These are phyloP conservation scores for Patella caerulea DNA, from an alignment of 2,888 invertebrate species.

Conservation along the genomic window DNA sequence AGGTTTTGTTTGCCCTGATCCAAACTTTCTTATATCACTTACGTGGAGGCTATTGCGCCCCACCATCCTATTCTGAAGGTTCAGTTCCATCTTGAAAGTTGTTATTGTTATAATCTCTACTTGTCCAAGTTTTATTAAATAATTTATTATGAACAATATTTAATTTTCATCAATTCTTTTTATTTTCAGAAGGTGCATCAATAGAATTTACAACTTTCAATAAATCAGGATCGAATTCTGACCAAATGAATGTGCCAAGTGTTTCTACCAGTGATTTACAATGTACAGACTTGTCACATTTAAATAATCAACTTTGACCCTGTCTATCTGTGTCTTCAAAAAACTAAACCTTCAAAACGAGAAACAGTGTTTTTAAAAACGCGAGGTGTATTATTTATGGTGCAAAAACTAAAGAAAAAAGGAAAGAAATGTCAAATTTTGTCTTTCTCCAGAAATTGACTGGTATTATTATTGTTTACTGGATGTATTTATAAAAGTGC, in stretches of 20 bases:
- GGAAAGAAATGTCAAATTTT: not conserved
- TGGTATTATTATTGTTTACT: not conserved
- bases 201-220: slow-evolving; percentile 55
- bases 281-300: slow-evolving; percentile 20
- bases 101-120: no score
- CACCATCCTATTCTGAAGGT: no score
- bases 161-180: not conserved
- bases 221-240: slow-evolving; percentile 44
- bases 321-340: slow-evolving; percentile 11
- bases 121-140: no score
- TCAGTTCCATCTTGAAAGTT: no score
- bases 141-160: not conserved
- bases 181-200: slow-evolving; percentile 57
- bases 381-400: not conserved
- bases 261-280: slow-evolving; percentile 15
- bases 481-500: not conserved
- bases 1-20: no score
- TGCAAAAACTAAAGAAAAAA: not conserved
- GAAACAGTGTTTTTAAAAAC: not conserved
- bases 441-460: not conserved
- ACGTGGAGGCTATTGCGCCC: no score
- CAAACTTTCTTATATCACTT: no score
- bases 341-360: not conserved
- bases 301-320: slow-evolving; percentile 26
- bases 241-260: slow-evolving; percentile 38